Percentiles rank a stretch among this genome's conserved stretches.
Conservation (phyloP, 2,888 invertebrate species). For the Zhuqinia jingwanae region DNA sequence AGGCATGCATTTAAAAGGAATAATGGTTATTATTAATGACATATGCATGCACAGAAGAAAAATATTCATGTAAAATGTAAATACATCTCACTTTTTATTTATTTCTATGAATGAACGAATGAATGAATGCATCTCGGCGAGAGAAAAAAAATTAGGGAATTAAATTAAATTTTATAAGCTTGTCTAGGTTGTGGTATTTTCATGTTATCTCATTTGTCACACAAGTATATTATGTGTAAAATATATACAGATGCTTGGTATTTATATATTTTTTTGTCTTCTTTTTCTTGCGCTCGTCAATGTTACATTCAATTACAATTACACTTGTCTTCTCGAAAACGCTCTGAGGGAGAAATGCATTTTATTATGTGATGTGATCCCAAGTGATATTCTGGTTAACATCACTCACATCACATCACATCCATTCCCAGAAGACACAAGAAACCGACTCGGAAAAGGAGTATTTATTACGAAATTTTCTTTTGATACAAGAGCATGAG, state of each 20-base stretch:
- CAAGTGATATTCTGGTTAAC: no score
- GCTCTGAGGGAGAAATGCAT: neutral
- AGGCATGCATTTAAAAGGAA: conserved; percentile 20
- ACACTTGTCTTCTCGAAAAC: neutral
- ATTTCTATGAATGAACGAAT: conserved; percentile 21
- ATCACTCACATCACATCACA: no score
- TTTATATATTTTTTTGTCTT: no score
- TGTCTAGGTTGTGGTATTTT: conserved; percentile 3
- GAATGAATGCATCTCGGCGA: conserved; percentile 3
- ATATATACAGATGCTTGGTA: no score
- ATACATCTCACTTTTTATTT: conserved; percentile 15
- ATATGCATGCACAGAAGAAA: no score
- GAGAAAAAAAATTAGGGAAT: conserved; percentile 26
- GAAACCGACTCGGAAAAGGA: no score
- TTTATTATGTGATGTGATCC: no score
- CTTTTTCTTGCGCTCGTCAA: neutral
- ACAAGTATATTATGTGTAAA: no score
- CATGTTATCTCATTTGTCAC: conserved; percentile 31
- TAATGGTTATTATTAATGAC: neutral
- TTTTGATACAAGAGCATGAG: no score
- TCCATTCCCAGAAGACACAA: no score
- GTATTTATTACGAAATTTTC: neutral
- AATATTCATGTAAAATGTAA: neutral
- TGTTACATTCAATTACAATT: conserved; percentile 16
- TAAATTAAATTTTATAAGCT: neutral